Evolutionary conservation across 2,113 vertebrate genomes (phyloP).

Genomic region (Notiomystis cincta): DNA sequence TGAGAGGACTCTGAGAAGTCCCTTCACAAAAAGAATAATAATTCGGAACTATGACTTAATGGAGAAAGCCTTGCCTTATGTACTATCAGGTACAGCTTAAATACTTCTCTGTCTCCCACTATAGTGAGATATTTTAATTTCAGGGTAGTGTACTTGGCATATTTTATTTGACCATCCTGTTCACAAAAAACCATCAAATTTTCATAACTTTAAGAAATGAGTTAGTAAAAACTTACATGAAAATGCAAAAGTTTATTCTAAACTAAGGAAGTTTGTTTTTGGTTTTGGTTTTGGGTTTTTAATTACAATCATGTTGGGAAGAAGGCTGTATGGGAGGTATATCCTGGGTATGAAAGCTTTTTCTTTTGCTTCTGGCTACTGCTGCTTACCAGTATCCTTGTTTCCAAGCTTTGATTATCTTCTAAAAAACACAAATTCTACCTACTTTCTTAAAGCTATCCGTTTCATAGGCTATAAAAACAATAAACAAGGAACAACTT

Average conservation of each 20-base stretch:
- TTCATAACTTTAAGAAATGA: background rate
- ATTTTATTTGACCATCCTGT: background rate
- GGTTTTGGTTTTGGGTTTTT: background rate
- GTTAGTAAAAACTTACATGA: background rate
- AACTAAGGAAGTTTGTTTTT: background rate
- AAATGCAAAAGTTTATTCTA: background rate
- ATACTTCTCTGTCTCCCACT: background rate
- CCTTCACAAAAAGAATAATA: background rate
- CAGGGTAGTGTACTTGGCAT: background rate
- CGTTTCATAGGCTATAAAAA: background rate
- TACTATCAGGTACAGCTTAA: background rate
- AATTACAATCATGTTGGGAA: background rate
- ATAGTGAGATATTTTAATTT: background rate
- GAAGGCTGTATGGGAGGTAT: background rate
- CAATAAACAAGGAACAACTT: background rate
- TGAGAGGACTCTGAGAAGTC: background rate
- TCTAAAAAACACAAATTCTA: background rate
- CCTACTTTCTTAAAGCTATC: background rate
- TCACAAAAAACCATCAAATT: background rate
- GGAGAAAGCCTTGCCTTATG: background rate
- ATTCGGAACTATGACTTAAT: background rate
- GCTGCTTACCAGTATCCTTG: background rate
- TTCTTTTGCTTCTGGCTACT: background rate
- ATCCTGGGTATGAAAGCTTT: background rate
- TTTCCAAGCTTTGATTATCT: background rate